A percentile compares a stretch with the other conserved stretches of the same genome.
Conservation (phyloP, 2,113 vertebrate genomes). For the Otocyon megalotis region DNA sequence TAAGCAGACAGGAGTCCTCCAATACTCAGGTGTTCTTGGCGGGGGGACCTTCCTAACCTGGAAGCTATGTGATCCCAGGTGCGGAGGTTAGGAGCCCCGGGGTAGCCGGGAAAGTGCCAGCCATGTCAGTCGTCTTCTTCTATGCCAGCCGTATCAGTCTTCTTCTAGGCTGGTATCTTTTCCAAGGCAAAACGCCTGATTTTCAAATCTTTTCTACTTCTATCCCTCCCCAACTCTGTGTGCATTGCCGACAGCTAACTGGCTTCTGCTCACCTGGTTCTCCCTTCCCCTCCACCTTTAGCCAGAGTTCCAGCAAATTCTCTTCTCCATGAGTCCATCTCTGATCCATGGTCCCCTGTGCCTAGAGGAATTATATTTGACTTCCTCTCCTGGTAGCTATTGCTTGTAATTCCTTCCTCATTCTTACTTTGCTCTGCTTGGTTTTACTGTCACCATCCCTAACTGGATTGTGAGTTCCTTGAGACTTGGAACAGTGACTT, state of each 20-base stretch:
- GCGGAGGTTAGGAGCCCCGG: not conserved
- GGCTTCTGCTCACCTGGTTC: not conserved
- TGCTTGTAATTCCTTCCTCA: not conserved
- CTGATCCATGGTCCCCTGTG: not conserved
- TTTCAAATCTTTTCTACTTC: not conserved
- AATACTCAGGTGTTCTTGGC: not conserved
- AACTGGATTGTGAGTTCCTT: not conserved
- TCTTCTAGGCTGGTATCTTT: not conserved
- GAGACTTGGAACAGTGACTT: not conserved
- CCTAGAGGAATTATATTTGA: not conserved
- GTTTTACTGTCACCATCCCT: not conserved
- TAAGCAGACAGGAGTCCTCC: not conserved
- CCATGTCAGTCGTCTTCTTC: not conserved
- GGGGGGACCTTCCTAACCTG: not conserved
- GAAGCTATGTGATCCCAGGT: too few species aligned
- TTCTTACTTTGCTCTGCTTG: not conserved
- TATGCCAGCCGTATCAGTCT: not conserved
- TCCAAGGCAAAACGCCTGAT: not conserved
- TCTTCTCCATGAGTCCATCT: not conserved
- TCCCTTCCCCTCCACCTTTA: not conserved
- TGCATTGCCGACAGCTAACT: not conserved
- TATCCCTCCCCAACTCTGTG: not conserved
- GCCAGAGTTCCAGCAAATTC: not conserved
- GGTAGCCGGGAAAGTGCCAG: not conserved
- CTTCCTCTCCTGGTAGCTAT: not conserved